These are phyloP conservation scores for Scopus umbretta DNA, from an alignment of 2,113 vertebrate genomes.

Conservation along the genomic window DNA sequence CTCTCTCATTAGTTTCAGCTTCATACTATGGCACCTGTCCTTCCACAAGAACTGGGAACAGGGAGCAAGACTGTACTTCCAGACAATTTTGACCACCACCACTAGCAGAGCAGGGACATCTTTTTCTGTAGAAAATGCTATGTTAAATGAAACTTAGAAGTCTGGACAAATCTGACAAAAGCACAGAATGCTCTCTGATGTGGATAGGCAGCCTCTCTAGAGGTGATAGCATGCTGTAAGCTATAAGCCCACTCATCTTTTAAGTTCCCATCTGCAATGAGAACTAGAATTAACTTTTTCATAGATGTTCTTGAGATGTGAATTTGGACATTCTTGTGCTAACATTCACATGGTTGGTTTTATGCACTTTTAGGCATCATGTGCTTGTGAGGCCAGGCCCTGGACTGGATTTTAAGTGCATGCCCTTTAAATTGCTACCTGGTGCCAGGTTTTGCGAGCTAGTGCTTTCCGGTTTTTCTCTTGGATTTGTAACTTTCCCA, in stretches of 20 bases:
- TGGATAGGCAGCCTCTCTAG: background rate
- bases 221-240: background rate
- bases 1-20: background rate
- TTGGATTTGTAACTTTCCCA: background rate
- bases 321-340: background rate
- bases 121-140: background rate
- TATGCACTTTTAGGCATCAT: background rate
- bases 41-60: background rate
- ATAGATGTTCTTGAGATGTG: background rate
- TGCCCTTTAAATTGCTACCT: background rate
- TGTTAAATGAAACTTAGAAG: background rate
- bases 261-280: background rate
- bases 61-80: background rate
- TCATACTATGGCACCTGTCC: background rate
- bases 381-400: background rate
- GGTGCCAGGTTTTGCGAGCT: background rate
- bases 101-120: background rate
- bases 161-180: background rate
- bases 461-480: background rate
- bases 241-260: background rate
- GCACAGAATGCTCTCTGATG: background rate
- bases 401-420: background rate
- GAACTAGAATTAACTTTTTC: background rate
- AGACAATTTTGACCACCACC: background rate
- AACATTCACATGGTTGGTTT: background rate